These are phyloP conservation scores for Callyntrura sp. DNA, from an alignment of 2,888 invertebrate species.

Conservation along the genomic window DNA sequence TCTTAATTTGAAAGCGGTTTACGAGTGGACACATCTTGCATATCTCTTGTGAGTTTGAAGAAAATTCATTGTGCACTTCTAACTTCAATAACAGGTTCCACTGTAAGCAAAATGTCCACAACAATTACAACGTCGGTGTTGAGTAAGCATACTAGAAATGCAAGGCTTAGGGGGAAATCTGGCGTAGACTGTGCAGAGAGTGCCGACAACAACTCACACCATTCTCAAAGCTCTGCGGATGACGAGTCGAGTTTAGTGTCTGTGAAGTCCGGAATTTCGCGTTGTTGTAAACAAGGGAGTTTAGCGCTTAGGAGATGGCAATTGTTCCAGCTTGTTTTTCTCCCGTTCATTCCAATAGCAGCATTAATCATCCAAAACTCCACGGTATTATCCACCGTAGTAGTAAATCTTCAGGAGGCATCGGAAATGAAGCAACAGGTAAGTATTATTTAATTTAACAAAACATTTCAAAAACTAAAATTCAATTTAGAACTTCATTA, in stretches of 20 bases:
- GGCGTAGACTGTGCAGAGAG: constrained; percentile 30
- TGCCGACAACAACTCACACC: constrained; percentile 71
- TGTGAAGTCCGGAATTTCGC: constrained; percentile 73
- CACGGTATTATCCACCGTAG: constrained; percentile 86
- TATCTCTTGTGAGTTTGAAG: no score
- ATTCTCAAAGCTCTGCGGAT: constrained; percentile 80
- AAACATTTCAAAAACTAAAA: no score
- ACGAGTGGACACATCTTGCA: no score
- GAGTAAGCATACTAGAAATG: background rate
- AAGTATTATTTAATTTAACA: constrained; percentile 70
- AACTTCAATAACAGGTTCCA: constrained; percentile 57
- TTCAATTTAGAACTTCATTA: no score
- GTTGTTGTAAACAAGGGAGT: constrained; percentile 74
- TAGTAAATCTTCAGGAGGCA: constrained; percentile 86
- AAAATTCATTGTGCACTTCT: constrained; percentile 34
- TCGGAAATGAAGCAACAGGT: constrained; percentile 87
- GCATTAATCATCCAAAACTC: constrained; percentile 88
- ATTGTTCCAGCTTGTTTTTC: constrained; percentile 86
- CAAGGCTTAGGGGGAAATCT: background rate
- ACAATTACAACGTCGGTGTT: background rate
- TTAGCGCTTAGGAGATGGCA: constrained; percentile 73
- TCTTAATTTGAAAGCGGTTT: no score
- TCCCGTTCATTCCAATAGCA: constrained; percentile 88
- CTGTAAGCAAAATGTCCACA: constrained; percentile 54
- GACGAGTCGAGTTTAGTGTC: constrained; percentile 79